Base-by-base conservation (phyloP, 2,888 invertebrate species). In the Hofmannophila pseudospretella region DNA sequence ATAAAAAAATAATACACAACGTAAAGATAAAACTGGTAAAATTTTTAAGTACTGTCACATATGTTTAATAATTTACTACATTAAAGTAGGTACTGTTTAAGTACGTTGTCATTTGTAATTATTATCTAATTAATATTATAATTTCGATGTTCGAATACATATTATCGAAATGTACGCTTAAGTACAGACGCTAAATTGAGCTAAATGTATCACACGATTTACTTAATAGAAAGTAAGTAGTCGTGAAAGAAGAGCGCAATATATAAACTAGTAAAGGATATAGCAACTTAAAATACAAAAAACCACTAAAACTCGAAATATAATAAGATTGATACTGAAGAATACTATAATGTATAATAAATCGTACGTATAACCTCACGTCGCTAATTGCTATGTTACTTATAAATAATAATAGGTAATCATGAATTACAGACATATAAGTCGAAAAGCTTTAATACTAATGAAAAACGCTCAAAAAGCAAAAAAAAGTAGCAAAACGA, bases 331-430 rank as follows among this genome's bases (percentile, higher is more conserved):
- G 49, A 34, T 47, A 64, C 55, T 46, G 60, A 53, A 56, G 50
- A 55, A 67, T 66, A 65, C 51, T 56, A 58, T 54, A 57, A 8
- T 34, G 23, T 23, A 23, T 23, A n/a, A n/a, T n/a, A 23, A 23
- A 29, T 23, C 42, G 49, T 44, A 43, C 48, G 52, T 51, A 23
- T 4, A 54, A 58, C 49, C 49, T 48, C 70, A 68, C 71, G 63
- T 67, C 76, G 78, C 80, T 82, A 81, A 79, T 81, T 73, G 81
- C 74, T 78, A 76, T 54, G 41, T 58, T 45, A 54, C 48, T n/a
- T n/a, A n/a, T n/a, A n/a, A n/a, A n/a, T n/a, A 39, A 42, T 45
- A 45, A 41, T 42, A 13, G 23, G 23, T 20, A 27, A 19, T 19
- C 23, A 32, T 23, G 19, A 42, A 32, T 39, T 32, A 41, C 41